Percentiles rank a stretch among this genome's conserved stretches.
Conservation (phyloP, 2,888 invertebrate species). For the Deilephila elpenor region DNA sequence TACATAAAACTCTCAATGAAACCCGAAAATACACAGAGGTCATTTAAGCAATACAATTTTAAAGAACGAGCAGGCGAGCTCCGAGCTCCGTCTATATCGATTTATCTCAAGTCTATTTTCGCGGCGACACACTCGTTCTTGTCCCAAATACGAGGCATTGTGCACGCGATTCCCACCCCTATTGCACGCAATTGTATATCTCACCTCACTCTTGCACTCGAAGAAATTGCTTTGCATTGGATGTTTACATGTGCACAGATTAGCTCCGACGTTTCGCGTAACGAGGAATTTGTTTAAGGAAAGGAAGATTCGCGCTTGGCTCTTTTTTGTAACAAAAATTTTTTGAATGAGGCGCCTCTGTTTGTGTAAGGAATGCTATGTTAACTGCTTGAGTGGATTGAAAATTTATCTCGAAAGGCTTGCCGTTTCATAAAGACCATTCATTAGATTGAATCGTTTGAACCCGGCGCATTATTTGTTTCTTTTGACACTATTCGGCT, state of each 20-base stretch:
- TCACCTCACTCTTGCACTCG: constrained; percentile 51
- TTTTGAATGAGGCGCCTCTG: constrained; percentile 10
- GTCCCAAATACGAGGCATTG: constrained; percentile 65
- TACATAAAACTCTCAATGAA: constrained; percentile 33
- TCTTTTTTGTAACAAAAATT: constrained; percentile 6
- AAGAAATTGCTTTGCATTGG: constrained; percentile 54
- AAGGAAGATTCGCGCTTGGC: constrained; percentile 27
- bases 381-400: constrained; percentile 11
- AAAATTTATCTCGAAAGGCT: constrained; percentile 7
- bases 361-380: constrained; percentile 18
- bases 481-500: not conserved
- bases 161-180: constrained; percentile 46
- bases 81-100: constrained; percentile 60
- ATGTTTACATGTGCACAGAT: constrained; percentile 36
- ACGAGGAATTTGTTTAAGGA: constrained; percentile 33
- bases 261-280: constrained; percentile 31
- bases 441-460: constrained; percentile 2
- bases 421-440: not conserved
- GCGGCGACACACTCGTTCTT: constrained; percentile 55
- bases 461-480: constrained; percentile 1
- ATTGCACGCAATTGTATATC: constrained; percentile 40
- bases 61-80: constrained; percentile 54
- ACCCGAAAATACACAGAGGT: constrained; percentile 35
- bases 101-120: constrained; percentile 72
- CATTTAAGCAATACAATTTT: constrained; percentile 65